phyloP scores from a whole-genome alignment of 2,113 vertebrate species.

The Oxygymnocypris stewartii region DNA sequence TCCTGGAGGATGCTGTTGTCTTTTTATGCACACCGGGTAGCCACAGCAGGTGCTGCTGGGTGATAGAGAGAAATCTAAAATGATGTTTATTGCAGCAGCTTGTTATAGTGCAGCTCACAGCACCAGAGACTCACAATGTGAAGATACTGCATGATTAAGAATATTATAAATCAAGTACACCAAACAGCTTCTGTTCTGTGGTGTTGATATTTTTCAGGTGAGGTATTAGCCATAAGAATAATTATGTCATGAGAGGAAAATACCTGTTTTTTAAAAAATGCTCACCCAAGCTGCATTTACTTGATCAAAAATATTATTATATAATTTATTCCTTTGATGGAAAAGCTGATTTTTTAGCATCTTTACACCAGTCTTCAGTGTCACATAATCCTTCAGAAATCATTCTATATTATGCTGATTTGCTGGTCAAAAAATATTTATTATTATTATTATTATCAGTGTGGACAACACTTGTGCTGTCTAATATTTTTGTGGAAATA shows the following conservation, averaged over 20 bases:
- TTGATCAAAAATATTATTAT: background rate
- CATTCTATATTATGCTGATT: too few species aligned
- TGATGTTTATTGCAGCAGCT: slow-evolving; percentile 26
- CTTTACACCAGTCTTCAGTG: too few species aligned
- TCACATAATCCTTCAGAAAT: too few species aligned
- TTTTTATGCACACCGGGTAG: slow-evolving; percentile 34
- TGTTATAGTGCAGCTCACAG: slow-evolving; percentile 7
- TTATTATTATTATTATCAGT: too few species aligned
- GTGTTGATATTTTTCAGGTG: background rate
- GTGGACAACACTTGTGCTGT: too few species aligned
- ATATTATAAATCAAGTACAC: background rate
- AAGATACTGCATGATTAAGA: background rate
- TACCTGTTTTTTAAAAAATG: background rate
- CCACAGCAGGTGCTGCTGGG: slow-evolving; percentile 12
- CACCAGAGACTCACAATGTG: background rate
- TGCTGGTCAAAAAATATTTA: too few species aligned
- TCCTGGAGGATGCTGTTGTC: slow-evolving; percentile 47
- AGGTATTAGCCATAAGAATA: background rate
- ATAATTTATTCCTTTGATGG: too few species aligned
- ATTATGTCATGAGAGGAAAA: background rate
- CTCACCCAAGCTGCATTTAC: background rate
- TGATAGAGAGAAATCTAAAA: slow-evolving; percentile 31
- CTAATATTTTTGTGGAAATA: too few species aligned
- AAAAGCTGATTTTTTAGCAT: too few species aligned
- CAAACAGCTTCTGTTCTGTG: background rate